Evolutionary conservation across 2,888 invertebrate species (phyloP).

Genomic region (Griposia aprilina): DNA sequence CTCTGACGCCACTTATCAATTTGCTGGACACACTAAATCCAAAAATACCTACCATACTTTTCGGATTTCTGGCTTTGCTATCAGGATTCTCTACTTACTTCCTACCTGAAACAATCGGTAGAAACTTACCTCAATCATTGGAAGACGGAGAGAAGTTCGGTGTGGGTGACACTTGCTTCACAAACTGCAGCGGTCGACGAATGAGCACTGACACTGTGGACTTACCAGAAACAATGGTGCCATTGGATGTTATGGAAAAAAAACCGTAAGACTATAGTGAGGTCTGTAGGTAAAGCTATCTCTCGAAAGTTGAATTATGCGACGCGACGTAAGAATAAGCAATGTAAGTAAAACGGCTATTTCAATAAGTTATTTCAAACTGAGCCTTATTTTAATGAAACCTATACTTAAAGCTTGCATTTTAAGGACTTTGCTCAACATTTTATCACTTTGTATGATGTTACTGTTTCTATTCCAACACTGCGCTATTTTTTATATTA

Average conservation of each 20-base stretch:
- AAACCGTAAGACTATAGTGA: slow-evolving; percentile 70
- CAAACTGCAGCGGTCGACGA: slow-evolving; percentile 90
- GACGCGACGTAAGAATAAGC: slow-evolving; percentile 26
- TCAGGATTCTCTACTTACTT: slow-evolving; percentile 94
- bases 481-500: slow-evolving; percentile 21
- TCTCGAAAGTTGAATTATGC: slow-evolving; percentile 25
- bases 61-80: slow-evolving; percentile 93
- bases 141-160: slow-evolving; percentile 96
- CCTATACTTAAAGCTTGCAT: slow-evolving; percentile 40
- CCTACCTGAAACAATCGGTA: slow-evolving; percentile 95
- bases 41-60: slow-evolving; percentile 94
- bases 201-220: slow-evolving; percentile 83
- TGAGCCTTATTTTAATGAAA: slow-evolving; percentile 9
- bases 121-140: slow-evolving; percentile 95
- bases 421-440: slow-evolving; percentile 44
- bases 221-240: slow-evolving; percentile 86
- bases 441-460: slow-evolving; percentile 28
- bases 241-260: slow-evolving; percentile 82
- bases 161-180: slow-evolving; percentile 95
- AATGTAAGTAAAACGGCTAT: slow-evolving; percentile 17
- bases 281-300: slow-evolving; percentile 41
- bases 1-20: slow-evolving; percentile 94
- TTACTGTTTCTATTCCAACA: slow-evolving; percentile 17
- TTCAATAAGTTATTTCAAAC: slow-evolving; percentile 22
- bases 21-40: slow-evolving; percentile 95